Conservation (phyloP, 2,113 vertebrate genomes). For the Tyto alba region DNA sequence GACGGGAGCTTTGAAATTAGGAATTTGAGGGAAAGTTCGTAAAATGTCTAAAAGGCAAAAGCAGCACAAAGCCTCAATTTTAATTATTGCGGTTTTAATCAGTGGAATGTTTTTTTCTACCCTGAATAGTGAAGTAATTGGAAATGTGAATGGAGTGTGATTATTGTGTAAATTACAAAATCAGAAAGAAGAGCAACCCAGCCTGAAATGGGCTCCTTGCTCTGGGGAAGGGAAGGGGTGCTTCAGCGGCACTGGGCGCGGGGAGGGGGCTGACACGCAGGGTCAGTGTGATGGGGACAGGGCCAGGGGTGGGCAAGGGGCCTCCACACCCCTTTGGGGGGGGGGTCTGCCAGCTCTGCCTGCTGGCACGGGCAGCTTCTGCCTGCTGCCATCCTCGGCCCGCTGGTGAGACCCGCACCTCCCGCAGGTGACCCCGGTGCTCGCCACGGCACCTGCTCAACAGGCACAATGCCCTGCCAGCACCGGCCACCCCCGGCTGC, state of each 20-base stretch:
- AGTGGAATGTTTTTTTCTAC: neutral
- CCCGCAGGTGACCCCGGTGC: too few relatives aligned
- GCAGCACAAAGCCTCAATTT: neutral
- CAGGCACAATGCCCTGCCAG: fast-evolving
- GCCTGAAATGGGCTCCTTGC: neutral
- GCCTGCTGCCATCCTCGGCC: neutral
- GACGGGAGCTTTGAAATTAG: neutral
- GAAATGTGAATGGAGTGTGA: neutral
- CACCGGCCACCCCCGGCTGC: neutral
- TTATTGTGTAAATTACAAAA: neutral
- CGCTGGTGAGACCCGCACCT: neutral
- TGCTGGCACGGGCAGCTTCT: neutral
- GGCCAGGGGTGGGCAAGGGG: neutral
- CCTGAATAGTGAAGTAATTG: constrained; percentile 15
- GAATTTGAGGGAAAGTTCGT: neutral
- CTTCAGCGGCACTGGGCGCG: fast-evolving
- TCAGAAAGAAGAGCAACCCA: neutral
- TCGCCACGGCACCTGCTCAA: too few relatives aligned
- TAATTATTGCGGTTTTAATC: constrained; percentile 43
- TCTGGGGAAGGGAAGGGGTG: neutral
- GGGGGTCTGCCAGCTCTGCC: neutral
- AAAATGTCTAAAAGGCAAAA: constrained; percentile 12
- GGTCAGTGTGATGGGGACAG: fast-evolving
- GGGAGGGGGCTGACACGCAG: neutral
- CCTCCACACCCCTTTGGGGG: neutral